phyloP scores from a whole-genome alignment of 2,113 vertebrate species.

The Grallaria varia region DNA sequence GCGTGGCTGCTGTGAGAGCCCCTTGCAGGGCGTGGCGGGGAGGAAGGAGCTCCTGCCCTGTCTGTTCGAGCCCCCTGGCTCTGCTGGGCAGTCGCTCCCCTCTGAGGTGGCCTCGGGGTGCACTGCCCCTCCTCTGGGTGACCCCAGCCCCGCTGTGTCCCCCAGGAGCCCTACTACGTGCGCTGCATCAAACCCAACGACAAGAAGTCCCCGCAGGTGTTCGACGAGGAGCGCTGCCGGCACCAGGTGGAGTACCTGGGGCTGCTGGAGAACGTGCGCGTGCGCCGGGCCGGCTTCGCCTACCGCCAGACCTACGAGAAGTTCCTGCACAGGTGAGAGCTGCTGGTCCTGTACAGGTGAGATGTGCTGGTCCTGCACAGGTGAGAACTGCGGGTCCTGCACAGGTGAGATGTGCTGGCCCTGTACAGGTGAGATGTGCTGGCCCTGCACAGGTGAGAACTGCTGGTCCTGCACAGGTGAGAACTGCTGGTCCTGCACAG shows the following conservation, averaged over 20 bases:
- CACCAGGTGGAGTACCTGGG: slow-evolving; percentile 97
- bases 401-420: no score
- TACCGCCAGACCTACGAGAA: slow-evolving; percentile 57
- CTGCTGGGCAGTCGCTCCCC: no score
- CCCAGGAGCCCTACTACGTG: slow-evolving; percentile 94
- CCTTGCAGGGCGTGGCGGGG: not conserved
- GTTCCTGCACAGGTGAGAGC: no score
- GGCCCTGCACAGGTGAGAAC: no score
- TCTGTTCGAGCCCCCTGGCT: no score
- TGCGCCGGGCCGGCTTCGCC: slow-evolving; percentile 94
- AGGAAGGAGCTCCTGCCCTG: not conserved
- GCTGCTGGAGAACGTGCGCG: slow-evolving; percentile 92
- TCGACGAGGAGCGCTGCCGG: slow-evolving; percentile 90
- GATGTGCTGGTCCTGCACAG: no score
- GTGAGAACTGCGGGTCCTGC: no score
- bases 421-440: no score
- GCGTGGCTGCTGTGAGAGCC: not conserved
- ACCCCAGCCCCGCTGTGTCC: not conserved
- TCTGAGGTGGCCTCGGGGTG: no score
- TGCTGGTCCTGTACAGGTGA: no score
- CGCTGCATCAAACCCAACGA: slow-evolving; percentile 99
- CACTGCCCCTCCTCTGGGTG: not conserved
- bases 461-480: no score
- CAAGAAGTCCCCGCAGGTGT: slow-evolving; percentile 91
- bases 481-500: no score